A percentile compares a stretch with the other conserved stretches of the same genome.
These are phyloP conservation scores for Penaeus vannamei DNA, from an alignment of 1,140 invertebrate genomes.

Conservation along the genomic window DNA sequence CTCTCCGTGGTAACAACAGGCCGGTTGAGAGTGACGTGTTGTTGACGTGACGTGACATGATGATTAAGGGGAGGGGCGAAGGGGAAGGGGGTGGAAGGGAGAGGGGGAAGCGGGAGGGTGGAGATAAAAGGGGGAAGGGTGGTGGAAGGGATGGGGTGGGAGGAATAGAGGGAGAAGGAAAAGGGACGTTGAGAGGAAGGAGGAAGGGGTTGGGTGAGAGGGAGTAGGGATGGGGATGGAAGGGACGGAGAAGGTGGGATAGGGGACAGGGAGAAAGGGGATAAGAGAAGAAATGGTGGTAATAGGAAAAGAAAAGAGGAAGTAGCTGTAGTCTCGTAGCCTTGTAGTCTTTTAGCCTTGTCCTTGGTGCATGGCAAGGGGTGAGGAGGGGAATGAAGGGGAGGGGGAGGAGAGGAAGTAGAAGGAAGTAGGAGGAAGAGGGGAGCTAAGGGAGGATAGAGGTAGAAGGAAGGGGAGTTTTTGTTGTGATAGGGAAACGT, in stretches of 20 bases:
- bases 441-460: too few species aligned
- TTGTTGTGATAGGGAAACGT: too few species aligned
- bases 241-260: too few species aligned
- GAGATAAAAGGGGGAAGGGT: neutral
- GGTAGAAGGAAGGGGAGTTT: too few species aligned
- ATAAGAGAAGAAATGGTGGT: neutral
- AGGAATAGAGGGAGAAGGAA: neutral
- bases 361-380: too few species aligned
- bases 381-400: neutral
- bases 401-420: neutral
- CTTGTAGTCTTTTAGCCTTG: too few species aligned
- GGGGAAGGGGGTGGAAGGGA: neutral
- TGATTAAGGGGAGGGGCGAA: too few species aligned
- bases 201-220: neutral
- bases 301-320: neutral
- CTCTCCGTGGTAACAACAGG: too few species aligned
- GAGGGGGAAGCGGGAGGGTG: neutral
- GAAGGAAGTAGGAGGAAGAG: too few species aligned
- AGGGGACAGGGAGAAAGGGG: neutral
- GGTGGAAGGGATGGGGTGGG: neutral
- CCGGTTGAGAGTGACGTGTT: too few species aligned
- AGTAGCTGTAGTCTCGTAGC: too few species aligned
- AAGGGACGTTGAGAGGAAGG: neutral
- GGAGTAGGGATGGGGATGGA: neutral
- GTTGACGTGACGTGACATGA: too few species aligned